phyloP scores from a whole-genome alignment of 2,888 invertebrate species.

The Nasonovia ribisnigri region DNA sequence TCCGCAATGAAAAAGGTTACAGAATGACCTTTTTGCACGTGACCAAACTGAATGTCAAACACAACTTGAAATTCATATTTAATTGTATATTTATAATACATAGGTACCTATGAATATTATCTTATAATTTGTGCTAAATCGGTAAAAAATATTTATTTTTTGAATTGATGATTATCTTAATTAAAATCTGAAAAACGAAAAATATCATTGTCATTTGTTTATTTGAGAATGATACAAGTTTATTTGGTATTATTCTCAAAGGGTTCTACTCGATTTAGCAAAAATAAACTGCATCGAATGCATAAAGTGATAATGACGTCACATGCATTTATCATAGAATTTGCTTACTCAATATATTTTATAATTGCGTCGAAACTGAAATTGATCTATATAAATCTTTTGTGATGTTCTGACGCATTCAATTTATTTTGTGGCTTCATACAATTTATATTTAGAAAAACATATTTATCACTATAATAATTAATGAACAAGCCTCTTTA shows the following conservation, averaged over 20 bases:
- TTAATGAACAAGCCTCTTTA: neutral
- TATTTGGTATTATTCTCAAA: neutral
- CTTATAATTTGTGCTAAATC: neutral
- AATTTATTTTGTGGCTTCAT: neutral
- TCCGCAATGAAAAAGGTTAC: neutral
- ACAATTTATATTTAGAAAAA: neutral
- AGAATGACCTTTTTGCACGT: constrained; percentile 32
- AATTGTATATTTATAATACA: neutral
- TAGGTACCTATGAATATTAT: no score
- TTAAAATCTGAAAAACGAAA: neutral
- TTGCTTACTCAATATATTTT: constrained; percentile 44
- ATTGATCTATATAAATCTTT: constrained; percentile 21
- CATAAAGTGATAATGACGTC: constrained; percentile 35
- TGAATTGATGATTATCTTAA: neutral
- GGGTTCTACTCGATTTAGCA: neutral
- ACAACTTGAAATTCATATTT: neutral
- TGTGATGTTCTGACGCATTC: neutral
- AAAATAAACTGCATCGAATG: constrained; percentile 40
- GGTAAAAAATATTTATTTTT: neutral
- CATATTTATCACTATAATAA: neutral
- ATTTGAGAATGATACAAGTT: constrained; percentile 5
- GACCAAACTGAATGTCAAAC: constrained; percentile 24
- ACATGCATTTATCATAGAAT: constrained; percentile 26
- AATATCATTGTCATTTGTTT: neutral
- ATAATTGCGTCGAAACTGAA: neutral